phyloP scores from a whole-genome alignment of 2,888 invertebrate species.

The Anoplius nigerrimus region DNA sequence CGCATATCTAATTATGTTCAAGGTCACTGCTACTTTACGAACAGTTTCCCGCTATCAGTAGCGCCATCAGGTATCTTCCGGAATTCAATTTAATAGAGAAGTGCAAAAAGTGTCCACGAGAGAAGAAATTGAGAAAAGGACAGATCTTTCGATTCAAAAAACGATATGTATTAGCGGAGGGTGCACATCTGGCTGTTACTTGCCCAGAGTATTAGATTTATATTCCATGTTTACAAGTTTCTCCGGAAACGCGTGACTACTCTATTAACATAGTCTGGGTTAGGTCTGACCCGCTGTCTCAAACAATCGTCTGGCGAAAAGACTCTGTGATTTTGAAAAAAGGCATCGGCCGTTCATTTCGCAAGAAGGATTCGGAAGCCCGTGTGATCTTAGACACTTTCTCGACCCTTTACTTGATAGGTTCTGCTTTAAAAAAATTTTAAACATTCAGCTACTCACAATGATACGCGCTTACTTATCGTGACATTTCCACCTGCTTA shows the following conservation, averaged over 20 bases:
- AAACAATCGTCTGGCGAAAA: slow-evolving; percentile 77
- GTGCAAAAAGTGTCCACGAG: slow-evolving; percentile 62
- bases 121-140: slow-evolving; percentile 69
- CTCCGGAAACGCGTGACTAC: not conserved
- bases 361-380: slow-evolving; percentile 72
- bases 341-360: slow-evolving; percentile 65
- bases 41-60: slow-evolving; percentile 75
- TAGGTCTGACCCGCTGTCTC: slow-evolving; percentile 73
- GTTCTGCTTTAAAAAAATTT: slow-evolving; percentile 15
- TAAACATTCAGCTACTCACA: not conserved
- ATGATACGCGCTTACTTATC: slow-evolving; percentile 3
- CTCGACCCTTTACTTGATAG: slow-evolving; percentile 77
- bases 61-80: slow-evolving; percentile 75
- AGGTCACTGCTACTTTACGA: slow-evolving; percentile 74
- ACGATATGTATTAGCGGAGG: slow-evolving; percentile 76
- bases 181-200: slow-evolving; percentile 76
- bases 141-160: slow-evolving; percentile 76
- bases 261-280: slow-evolving; percentile 55
- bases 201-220: slow-evolving; percentile 76
- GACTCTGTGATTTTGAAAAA: slow-evolving; percentile 75
- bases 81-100: slow-evolving; percentile 74
- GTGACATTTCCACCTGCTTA: slow-evolving; percentile 8
- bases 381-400: slow-evolving; percentile 78
- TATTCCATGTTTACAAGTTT: not conserved
- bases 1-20: not conserved